Percentiles rank a stretch among this genome's conserved stretches.
Evolutionary conservation across 2,888 invertebrate species (phyloP).

Genomic region (Oxyteleia sp.): DNA sequence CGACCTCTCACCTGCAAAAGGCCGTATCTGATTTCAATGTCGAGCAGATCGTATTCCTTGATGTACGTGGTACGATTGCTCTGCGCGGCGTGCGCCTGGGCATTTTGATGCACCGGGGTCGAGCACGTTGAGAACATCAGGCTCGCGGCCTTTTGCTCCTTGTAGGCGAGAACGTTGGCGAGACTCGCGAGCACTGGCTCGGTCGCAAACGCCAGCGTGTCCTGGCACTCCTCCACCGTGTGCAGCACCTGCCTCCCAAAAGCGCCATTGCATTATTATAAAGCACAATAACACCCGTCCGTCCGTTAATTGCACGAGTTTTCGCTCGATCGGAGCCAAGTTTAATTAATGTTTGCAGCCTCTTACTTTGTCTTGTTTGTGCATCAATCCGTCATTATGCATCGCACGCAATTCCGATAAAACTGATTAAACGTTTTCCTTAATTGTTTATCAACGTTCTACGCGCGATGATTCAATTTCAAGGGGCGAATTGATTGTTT

Average conservation of each 20-base stretch:
- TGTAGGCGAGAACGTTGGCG: constrained; percentile 95
- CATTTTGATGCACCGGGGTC: constrained; percentile 78
- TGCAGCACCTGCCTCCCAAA: constrained; percentile 74
- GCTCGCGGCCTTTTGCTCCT: constrained; percentile 89
- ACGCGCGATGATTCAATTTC: constrained; percentile 10
- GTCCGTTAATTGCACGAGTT: constrained; percentile 34
- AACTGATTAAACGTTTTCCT: constrained; percentile 39
- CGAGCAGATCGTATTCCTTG: constrained; percentile 95
- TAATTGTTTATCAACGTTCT: constrained; percentile 37
- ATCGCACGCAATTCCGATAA: constrained; percentile 19
- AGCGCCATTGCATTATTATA: constrained; percentile 7
- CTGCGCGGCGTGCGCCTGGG: constrained; percentile 75
- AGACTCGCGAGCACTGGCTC: constrained; percentile 96
- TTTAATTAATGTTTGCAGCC: constrained; percentile 53
- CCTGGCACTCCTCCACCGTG: constrained; percentile 93
- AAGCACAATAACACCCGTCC: too few species aligned
- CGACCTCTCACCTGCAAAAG: constrained; percentile 92
- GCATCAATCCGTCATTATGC: constrained; percentile 31
- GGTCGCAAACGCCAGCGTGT: constrained; percentile 97
- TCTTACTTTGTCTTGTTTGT: constrained; percentile 39
- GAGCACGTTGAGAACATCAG: constrained; percentile 85
- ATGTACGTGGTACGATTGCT: constrained; percentile 90
- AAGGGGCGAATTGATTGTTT: not conserved
- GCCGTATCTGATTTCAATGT: constrained; percentile 97
- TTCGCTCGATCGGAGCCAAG: constrained; percentile 36